These are phyloP conservation scores for Elachura formosa DNA, from an alignment of 2,113 vertebrate species.

Conservation along the genomic window DNA sequence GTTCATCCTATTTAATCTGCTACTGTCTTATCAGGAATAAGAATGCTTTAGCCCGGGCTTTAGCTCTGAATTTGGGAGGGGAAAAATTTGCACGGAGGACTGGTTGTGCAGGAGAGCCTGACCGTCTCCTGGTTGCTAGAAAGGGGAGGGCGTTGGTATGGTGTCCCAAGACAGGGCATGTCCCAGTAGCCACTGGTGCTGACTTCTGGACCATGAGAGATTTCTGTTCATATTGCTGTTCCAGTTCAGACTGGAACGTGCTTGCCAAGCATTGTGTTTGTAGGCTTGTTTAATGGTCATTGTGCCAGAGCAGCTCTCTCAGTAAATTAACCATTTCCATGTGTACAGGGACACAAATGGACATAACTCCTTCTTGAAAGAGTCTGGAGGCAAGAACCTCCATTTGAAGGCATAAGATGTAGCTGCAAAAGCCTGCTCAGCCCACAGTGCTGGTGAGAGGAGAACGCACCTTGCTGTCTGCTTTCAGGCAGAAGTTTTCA, in stretches of 20 bases:
- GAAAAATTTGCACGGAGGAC: not conserved
- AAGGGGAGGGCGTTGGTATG: not conserved
- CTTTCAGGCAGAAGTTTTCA: not conserved
- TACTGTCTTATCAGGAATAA: conserved; percentile 59
- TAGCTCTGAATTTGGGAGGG: not conserved
- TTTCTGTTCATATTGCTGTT: not conserved
- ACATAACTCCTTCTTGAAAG: not conserved
- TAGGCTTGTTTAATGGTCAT: not conserved
- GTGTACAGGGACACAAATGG: not conserved
- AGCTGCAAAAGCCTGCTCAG: not conserved
- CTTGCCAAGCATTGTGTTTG: not conserved
- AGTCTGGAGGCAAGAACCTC: not conserved
- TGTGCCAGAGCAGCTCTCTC: not conserved
- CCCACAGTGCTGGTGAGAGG: not conserved
- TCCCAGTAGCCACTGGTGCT: not conserved
- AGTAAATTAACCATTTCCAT: not conserved
- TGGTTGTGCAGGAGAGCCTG: not conserved
- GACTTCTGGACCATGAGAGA: not conserved
- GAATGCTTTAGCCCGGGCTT: conserved; percentile 11
- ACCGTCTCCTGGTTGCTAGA: not conserved
- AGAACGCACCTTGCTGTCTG: accelerated
- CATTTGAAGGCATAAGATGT: not conserved
- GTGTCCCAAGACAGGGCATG: not conserved
- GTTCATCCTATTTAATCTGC: conserved; percentile 70
- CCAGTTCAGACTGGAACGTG: accelerated